Conservation (phyloP, 2,888 invertebrate genomes). For the Maniola hyperantus region DNA sequence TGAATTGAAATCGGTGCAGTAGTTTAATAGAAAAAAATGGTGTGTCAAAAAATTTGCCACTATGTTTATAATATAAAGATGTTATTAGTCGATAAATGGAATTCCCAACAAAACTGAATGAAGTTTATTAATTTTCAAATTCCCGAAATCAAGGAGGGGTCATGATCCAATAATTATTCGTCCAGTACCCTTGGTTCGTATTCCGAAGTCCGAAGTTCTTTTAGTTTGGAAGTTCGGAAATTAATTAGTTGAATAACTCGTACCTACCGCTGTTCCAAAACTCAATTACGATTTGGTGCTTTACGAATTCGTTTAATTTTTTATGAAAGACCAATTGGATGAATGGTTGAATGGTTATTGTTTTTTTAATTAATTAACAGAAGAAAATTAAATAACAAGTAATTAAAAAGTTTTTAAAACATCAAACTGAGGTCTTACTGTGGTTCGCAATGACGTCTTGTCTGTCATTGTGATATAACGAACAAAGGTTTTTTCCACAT, state of each 20-base stretch:
- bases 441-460: too few relatives aligned
- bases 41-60: too few relatives aligned
- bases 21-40: too few relatives aligned
- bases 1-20: too few relatives aligned
- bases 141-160: conserved; percentile 30
- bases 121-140: conserved; percentile 16
- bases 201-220: conserved; percentile 42
- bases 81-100: too few relatives aligned
- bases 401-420: background rate
- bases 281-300: conserved; percentile 41
- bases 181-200: conserved; percentile 29
- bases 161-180: conserved; percentile 45
- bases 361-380: background rate
- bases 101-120: too few relatives aligned
- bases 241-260: conserved; percentile 48
- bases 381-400: background rate
- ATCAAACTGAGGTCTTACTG: too few relatives aligned
- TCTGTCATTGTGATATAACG: too few relatives aligned
- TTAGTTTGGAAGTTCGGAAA: conserved; percentile 46
- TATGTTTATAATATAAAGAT: too few relatives aligned
- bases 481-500: background rate
- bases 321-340: background rate
- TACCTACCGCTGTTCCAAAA: conserved; percentile 39
- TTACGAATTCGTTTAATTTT: conserved; percentile 29
- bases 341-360: background rate